Percentiles rank a stretch among this genome's conserved stretches.
Evolutionary conservation across 2,888 invertebrate genomes (phyloP).

Genomic region (Rhopalosiphum nymphaeae): DNA sequence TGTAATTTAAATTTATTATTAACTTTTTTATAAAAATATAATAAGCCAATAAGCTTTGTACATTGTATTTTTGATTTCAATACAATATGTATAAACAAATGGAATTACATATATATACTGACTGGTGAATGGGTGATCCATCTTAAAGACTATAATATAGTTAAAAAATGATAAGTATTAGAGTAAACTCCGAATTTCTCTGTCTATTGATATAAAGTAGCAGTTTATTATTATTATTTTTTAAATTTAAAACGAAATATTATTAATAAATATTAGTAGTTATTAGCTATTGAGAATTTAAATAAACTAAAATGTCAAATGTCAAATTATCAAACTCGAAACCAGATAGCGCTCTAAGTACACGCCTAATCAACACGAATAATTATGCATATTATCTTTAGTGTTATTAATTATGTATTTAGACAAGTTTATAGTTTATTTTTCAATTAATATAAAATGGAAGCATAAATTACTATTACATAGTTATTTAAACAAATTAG

Average conservation of each 20-base stretch:
- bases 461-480: not conserved
- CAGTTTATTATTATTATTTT: not conserved
- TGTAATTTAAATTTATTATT: not conserved
- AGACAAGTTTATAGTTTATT: not conserved
- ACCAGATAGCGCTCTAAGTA: constrained; percentile 26
- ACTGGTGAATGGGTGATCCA: too few relatives aligned
- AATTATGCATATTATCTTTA: not conserved
- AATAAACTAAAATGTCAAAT: not conserved
- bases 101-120: too few relatives aligned
- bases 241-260: not conserved
- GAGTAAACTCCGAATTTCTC: not conserved
- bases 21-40: not conserved
- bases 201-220: not conserved
- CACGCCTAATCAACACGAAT: not conserved
- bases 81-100: too few relatives aligned
- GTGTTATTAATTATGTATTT: not conserved
- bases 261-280: not conserved
- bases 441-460: not conserved
- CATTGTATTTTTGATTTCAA: too few relatives aligned
- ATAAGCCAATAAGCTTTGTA: too few relatives aligned
- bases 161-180: not conserved
- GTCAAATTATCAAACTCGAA: not conserved
- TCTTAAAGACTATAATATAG: not conserved
- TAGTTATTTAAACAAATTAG: not conserved
- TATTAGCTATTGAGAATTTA: not conserved